Evolutionary conservation across 2,888 invertebrate genomes (phyloP), one percentile per base, ranked within the genome.

Genomic region (Pollenia griseotomentosa): DNA sequence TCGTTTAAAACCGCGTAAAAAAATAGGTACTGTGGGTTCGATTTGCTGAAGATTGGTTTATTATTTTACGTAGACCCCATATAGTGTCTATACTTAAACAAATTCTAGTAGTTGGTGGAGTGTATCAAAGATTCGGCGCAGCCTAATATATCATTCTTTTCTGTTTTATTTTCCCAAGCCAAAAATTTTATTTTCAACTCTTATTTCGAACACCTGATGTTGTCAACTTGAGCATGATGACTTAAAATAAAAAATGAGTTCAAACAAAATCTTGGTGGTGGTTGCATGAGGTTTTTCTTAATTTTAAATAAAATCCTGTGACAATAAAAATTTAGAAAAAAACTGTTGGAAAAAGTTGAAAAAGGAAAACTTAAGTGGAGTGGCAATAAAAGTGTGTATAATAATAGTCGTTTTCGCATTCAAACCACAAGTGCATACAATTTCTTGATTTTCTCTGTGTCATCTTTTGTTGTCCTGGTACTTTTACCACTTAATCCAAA

Each of bases 181-280:
- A 73, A 51, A 80, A 80, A 71, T 80, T 75, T 57, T 63, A 68
- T 79, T 80, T 71, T 59, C 48, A 78, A 78, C 74, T 82, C 19
- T 63, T 78, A 82, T 78, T 68, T 59, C 55, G 71, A 71, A 83
- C 83, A 86, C 86, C 83, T 86, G 86, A 83, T 75, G 83, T 51
- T 74, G 71, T 51, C 70, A 80, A 19, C 57, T 53, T 78, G 23
- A 48, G 42, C 23, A 61, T 48, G 63, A 78, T 59, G 51, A 12
- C 51, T 33, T 42, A 16, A 68, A 59, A 63, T 16, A n/a, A 57
- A 55, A 70, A 57, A 44, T 19, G n/a, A 23, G 51, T 23, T 14
- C 9, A 0, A 0, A 16, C 7, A 63, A 57, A 53, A 12, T 19
- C n/a, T 59, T 70, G 53, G 10, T 51, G 53, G 40, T 65, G 71